Evolutionary conservation across 2,797 vertebrate genomes (phyloP).

Genomic region (Sternarchorhynchus goeldii): DNA sequence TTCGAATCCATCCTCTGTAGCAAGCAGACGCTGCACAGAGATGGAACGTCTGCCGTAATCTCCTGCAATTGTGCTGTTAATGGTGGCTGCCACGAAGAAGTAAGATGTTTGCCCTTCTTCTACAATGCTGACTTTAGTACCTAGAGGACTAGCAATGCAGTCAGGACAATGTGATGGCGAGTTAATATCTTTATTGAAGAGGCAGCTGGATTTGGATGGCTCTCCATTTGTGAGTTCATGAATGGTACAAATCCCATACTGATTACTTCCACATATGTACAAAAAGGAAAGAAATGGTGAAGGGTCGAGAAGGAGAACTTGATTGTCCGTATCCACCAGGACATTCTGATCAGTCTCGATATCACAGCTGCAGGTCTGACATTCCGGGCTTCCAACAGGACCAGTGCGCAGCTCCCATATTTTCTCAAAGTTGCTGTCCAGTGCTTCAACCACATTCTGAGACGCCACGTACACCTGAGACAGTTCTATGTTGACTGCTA

Average conservation of each 20-base stretch:
- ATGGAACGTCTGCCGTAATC: slow-evolving; percentile 83
- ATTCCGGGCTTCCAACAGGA: slow-evolving; percentile 78
- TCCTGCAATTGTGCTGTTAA: slow-evolving; percentile 72
- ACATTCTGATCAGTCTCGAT: slow-evolving; percentile 55
- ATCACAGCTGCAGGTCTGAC: slow-evolving; percentile 80
- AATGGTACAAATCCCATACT: slow-evolving; percentile 82
- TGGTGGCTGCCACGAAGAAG: slow-evolving; percentile 84
- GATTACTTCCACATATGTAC: slow-evolving; percentile 85
- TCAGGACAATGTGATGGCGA: slow-evolving; percentile 74
- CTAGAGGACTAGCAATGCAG: slow-evolving; percentile 89
- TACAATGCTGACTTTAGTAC: slow-evolving; percentile 80
- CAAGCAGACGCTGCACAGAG: slow-evolving; percentile 81
- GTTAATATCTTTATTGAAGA: slow-evolving; percentile 75
- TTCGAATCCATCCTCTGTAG: slow-evolving; percentile 83
- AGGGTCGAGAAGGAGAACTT: slow-evolving; percentile 83
- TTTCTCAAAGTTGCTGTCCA: slow-evolving; percentile 62
- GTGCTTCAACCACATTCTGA: slow-evolving; percentile 81
- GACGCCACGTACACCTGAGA: slow-evolving; percentile 77
- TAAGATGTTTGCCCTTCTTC: slow-evolving; percentile 63
- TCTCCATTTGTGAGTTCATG: slow-evolving; percentile 50
- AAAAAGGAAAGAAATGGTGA: slow-evolving; percentile 62
- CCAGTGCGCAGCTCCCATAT: slow-evolving; percentile 81
- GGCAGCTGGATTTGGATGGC: slow-evolving; percentile 68
- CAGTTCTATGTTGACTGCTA: slow-evolving; percentile 63
- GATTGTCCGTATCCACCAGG: slow-evolving; percentile 77